Conservation (phyloP, 2,888 invertebrate genomes). For the Boloria euphrosyne region DNA sequence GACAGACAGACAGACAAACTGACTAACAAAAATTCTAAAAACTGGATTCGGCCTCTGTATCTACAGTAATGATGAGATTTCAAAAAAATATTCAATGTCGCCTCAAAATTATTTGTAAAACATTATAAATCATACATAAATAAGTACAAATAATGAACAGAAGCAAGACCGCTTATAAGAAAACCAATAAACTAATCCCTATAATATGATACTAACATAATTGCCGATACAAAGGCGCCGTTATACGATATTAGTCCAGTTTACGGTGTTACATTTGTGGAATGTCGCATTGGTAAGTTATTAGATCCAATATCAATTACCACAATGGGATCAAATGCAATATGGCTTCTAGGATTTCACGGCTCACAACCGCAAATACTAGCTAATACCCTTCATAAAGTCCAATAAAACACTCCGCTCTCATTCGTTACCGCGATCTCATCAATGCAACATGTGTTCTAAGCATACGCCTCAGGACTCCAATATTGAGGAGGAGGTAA, state of each 20-base stretch:
- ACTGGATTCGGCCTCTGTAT: too few species aligned
- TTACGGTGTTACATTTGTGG: slow-evolving; percentile 34
- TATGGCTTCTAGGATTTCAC: slow-evolving; percentile 44
- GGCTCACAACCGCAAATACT: slow-evolving; percentile 44
- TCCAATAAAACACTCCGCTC: slow-evolving; percentile 69
- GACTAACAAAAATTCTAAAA: too few species aligned
- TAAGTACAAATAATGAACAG: too few species aligned
- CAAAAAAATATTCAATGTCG: too few species aligned
- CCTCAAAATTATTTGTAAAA: too few species aligned
- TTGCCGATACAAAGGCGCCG: slow-evolving; percentile 15
- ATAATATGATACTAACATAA: slow-evolving; percentile 5
- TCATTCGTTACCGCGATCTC: slow-evolving; percentile 56
- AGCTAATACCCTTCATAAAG: slow-evolving; percentile 41
- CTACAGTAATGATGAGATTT: too few species aligned
- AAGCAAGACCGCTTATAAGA: too few species aligned
- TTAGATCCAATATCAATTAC: slow-evolving; percentile 48
- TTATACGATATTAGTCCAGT: slow-evolving; percentile 31
- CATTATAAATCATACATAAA: too few species aligned
- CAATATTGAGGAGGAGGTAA: slow-evolving; percentile 75
- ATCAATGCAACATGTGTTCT: slow-evolving; percentile 74
- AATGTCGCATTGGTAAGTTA: slow-evolving; percentile 40
- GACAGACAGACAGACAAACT: too few species aligned
- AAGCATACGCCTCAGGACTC: slow-evolving; percentile 72
- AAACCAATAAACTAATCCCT: not conserved
- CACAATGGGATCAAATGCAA: slow-evolving; percentile 46